A percentile compares a stretch with the other conserved stretches of the same genome.
phyloP scores from a whole-genome alignment of 1,140 invertebrate species.

The Drosophila sturtevanti region DNA sequence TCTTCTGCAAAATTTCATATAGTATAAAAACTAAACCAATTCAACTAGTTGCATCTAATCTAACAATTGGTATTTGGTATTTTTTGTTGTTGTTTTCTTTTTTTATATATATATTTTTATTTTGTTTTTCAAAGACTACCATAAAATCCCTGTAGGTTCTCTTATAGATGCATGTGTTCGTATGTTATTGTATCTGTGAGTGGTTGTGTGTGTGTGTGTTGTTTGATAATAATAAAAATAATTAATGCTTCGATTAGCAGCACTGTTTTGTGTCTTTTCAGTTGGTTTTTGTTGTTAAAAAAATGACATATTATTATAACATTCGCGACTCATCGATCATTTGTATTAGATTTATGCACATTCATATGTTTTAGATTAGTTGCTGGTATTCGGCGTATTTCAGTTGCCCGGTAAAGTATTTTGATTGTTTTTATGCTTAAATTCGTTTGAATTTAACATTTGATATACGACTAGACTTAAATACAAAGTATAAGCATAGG shows the following conservation, averaged over 20 bases:
- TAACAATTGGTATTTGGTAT: slow-evolving; percentile 16
- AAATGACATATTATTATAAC: slow-evolving; percentile 39
- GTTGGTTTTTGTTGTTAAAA: slow-evolving; percentile 21
- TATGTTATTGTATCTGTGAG: slow-evolving; percentile 20
- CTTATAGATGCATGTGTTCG: slow-evolving; percentile 49
- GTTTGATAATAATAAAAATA: slow-evolving; percentile 47
- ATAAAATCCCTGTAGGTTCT: slow-evolving; percentile 82
- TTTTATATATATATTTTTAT: slow-evolving; percentile 57
- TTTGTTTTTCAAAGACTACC: slow-evolving; percentile 70
- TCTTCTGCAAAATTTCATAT: slow-evolving; percentile 48
- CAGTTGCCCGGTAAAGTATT: slow-evolving; percentile 68
- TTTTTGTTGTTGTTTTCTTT: slow-evolving; percentile 15
- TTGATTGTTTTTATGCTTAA: slow-evolving; percentile 80
- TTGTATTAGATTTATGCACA: neutral
- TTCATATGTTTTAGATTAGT: slow-evolving; percentile 23
- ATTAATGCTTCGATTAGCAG: slow-evolving; percentile 37
- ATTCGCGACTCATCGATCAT: slow-evolving; percentile 14
- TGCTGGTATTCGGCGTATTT: slow-evolving; percentile 56
- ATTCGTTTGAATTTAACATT: slow-evolving; percentile 77
- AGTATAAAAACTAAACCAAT: slow-evolving; percentile 62
- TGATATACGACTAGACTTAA: slow-evolving; percentile 65
- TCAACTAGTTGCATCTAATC: slow-evolving; percentile 54
- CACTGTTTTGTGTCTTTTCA: neutral
- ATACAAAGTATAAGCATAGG: slow-evolving; percentile 48
- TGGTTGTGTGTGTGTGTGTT: slow-evolving; percentile 36